Percentiles rank a stretch among this genome's conserved stretches.
These are phyloP conservation scores for Tholera decimalis DNA, from an alignment of 2,888 invertebrate genomes.

Conservation along the genomic window DNA sequence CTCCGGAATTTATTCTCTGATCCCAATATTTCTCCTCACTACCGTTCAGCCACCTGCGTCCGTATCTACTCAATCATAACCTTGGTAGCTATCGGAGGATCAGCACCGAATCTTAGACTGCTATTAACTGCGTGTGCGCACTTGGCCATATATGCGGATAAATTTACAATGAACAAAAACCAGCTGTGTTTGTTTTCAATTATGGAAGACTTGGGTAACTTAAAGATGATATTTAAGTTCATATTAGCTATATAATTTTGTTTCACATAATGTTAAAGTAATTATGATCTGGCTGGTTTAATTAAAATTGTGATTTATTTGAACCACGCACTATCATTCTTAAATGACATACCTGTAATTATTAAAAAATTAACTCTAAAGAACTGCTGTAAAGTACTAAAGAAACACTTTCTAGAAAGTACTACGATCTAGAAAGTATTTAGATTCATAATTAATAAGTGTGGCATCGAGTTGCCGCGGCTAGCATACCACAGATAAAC, in stretches of 20 bases:
- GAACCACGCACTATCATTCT: too few species aligned
- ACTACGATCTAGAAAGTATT: too few species aligned
- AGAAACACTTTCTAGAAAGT: too few species aligned
- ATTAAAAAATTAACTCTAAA: too few species aligned
- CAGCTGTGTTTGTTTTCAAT: slow-evolving; percentile 34
- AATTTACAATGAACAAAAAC: slow-evolving; percentile 50
- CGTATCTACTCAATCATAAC: slow-evolving; percentile 72
- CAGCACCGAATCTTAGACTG: slow-evolving; percentile 65
- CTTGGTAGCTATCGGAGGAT: slow-evolving; percentile 68
- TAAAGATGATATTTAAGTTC: too few species aligned
- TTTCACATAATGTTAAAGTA: neutral
- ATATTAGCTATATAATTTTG: neutral
- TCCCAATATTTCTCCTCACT: slow-evolving; percentile 57
- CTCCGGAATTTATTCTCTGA: neutral
- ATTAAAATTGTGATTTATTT: too few species aligned
- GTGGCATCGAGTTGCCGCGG: too few species aligned
- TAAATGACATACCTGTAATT: too few species aligned
- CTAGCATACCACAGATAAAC: too few species aligned
- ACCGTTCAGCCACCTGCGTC: slow-evolving; percentile 64
- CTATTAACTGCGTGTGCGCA: slow-evolving; percentile 65
- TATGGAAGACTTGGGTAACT: slow-evolving; percentile 16
- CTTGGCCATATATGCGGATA: slow-evolving; percentile 59
- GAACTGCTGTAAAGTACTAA: too few species aligned
- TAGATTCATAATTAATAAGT: too few species aligned
- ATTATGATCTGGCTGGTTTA: accelerated